These are phyloP conservation scores for Pimephales promelas DNA, from an alignment of 2,113 vertebrate genomes.

Conservation along the genomic window DNA sequence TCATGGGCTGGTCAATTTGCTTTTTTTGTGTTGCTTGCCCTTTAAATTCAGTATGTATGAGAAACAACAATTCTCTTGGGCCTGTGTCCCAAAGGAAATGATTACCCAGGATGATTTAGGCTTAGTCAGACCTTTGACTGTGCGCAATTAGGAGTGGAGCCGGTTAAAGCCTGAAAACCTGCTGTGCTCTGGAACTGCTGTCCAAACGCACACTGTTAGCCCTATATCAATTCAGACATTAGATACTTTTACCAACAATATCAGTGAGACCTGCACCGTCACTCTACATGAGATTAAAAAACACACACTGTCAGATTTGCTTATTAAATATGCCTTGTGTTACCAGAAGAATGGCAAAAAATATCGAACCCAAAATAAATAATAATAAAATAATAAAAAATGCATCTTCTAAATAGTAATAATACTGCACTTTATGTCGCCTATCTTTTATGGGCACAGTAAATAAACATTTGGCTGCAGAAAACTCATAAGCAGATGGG, in stretches of 20 bases:
- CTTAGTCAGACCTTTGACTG: constrained; percentile 53
- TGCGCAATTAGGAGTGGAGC: constrained; percentile 55
- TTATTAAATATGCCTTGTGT: background rate
- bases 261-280: background rate
- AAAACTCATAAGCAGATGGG: constrained; percentile 48
- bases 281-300: background rate
- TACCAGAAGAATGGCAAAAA: background rate
- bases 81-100: constrained; percentile 46
- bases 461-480: background rate
- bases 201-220: background rate
- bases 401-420: no score
- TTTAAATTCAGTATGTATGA: constrained; percentile 7
- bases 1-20: background rate
- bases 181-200: constrained; percentile 48
- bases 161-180: constrained; percentile 46
- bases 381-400: no score
- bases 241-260: constrained; percentile 11
- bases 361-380: no score
- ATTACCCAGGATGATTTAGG: constrained; percentile 55
- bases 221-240: constrained; percentile 13
- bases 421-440: no score
- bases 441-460: no score
- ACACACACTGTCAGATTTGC: background rate
- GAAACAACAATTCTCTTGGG: background rate
- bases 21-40: background rate